Conservation (phyloP, 2,888 invertebrate species). For the Leuctra nigra region DNA sequence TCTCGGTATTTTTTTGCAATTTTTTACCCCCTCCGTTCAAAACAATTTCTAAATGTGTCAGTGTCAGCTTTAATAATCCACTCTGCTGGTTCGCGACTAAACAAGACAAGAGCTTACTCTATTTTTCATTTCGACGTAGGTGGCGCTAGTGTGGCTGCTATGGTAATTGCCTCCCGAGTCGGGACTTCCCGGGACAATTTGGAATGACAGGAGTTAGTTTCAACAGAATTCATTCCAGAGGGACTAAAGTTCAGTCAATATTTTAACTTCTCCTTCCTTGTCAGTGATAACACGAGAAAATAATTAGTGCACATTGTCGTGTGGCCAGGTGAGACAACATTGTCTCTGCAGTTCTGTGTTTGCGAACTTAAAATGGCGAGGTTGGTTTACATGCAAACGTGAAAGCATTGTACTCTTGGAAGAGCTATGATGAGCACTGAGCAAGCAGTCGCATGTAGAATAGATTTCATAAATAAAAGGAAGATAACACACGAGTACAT, state of each 20-base stretch:
- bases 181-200: conserved; percentile 1
- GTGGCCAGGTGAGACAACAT: too few species aligned
- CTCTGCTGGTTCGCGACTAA: background rate
- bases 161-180: conserved; percentile 10
- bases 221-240: conserved; percentile 12
- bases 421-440: too few species aligned
- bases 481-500: too few species aligned
- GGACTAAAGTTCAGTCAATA: conserved; percentile 17
- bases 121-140: conserved; percentile 12
- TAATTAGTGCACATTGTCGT: too few species aligned
- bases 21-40: background rate
- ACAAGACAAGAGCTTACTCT: conserved; percentile 11
- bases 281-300: background rate
- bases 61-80: conserved; percentile 7
- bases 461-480: too few species aligned
- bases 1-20: background rate
- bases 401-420: too few species aligned
- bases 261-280: conserved; percentile 6
- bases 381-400: too few species aligned
- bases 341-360: too few species aligned
- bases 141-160: background rate
- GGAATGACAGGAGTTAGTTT: conserved; percentile 7
- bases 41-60: background rate
- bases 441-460: too few species aligned
- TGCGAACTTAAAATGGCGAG: too few species aligned